Base-by-base conservation (phyloP, 2,113 vertebrate species). In the Melanotaenia duboulayi region DNA sequence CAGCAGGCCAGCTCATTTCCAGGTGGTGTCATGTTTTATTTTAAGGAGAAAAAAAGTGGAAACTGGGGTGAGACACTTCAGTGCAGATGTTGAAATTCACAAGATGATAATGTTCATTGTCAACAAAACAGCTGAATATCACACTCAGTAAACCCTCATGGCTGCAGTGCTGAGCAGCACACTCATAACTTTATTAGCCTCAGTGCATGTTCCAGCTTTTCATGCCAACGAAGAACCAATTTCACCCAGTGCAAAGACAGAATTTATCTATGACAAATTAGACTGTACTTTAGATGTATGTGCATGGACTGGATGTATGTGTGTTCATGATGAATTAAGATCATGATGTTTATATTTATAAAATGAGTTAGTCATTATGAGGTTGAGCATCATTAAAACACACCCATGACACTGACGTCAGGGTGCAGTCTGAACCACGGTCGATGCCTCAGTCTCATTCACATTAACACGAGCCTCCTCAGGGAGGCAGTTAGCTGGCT, bases 391-490 rank as follows among this genome's bases (percentile, higher is more conserved):
- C 68, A 69, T 65, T 57, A 71, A 87, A 87, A 86, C 87, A 60
- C 86, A 83, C 50, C 25, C 59, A 65, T 84, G 71, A 80, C 32
- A 59, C 52, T 81, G 83, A 85, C 52, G 74, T 85, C 73, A 85
- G 65, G 65, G 74, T 49, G 20, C 42, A 59, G 65, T 61, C 17
- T 67, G 39, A 73, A 42, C n/a, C 22, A 56, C 51, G 78, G 56
- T 71, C 49, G 14, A 50, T 61, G 11, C 60, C 59, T 23, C 40
- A 19, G 57, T 63, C 49, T 65, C 28, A 32, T 50, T 80, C 50
- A 76, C 60, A 76, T 80, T 65, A 77, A 81, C 71, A 72, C 14
- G 13, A 48, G 14, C 37, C 65, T 90, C 84, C n/a, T 59, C 44
- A 3, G 55, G 46, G 85, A 68, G 51, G 71, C 40, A 65, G 51